phyloP scores from a whole-genome alignment of 2,113 vertebrate species.

The Pseudorhombus dupliciocellatus region DNA sequence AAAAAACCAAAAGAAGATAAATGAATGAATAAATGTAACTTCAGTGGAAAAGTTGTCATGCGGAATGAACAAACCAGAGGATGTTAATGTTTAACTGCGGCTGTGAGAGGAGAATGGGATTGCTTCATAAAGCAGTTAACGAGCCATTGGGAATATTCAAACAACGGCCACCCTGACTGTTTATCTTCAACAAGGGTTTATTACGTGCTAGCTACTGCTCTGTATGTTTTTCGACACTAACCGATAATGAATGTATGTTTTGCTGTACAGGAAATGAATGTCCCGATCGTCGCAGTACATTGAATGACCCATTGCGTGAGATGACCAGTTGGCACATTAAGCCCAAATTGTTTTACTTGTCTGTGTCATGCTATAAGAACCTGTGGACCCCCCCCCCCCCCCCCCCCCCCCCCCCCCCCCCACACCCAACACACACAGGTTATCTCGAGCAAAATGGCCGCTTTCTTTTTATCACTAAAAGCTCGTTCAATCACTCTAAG shows the following conservation, averaged over 20 bases:
- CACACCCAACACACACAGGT: slow-evolving; percentile 1
- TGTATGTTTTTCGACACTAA: slow-evolving; percentile 72
- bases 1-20: slow-evolving; percentile 34
- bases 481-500: slow-evolving; percentile 45
- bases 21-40: slow-evolving; percentile 28
- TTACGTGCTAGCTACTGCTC: slow-evolving; percentile 74
- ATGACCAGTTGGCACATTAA: slow-evolving; percentile 53
- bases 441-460: background rate
- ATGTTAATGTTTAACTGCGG: slow-evolving; percentile 59
- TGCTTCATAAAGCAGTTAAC: slow-evolving; percentile 51
- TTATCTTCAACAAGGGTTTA: slow-evolving; percentile 75
- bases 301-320: slow-evolving; percentile 60
- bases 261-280: slow-evolving; percentile 82
- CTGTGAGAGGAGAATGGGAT: slow-evolving; percentile 56
- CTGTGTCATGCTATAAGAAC: slow-evolving; percentile 16
- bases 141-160: slow-evolving; percentile 34
- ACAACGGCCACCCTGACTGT: slow-evolving; percentile 73
- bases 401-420: slow-evolving; percentile 33
- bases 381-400: slow-evolving; percentile 19
- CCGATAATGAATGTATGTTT: slow-evolving; percentile 86
- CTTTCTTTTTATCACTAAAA: slow-evolving; percentile 29
- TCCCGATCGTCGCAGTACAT: slow-evolving; percentile 72
- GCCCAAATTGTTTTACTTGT: slow-evolving; percentile 42
- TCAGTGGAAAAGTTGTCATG: slow-evolving; percentile 47
- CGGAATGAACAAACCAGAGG: slow-evolving; percentile 31